These are phyloP conservation scores for Chionomys nivalis DNA, from an alignment of 2,113 vertebrate species.

Conservation along the genomic window DNA sequence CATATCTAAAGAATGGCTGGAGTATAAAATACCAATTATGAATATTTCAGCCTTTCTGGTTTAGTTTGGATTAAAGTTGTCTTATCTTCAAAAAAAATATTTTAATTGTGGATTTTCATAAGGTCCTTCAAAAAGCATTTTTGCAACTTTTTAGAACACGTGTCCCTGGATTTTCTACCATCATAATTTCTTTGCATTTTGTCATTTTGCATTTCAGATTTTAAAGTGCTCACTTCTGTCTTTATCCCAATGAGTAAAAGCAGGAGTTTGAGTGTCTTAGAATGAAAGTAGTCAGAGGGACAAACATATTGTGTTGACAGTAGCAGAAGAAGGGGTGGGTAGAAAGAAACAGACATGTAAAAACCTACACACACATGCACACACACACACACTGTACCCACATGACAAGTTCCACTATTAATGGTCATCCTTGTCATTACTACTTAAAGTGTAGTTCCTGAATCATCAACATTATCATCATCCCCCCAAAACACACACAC, in stretches of 20 bases:
- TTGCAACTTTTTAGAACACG: neutral
- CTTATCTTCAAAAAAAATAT: conserved; percentile 41
- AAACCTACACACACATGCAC: neutral
- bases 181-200: neutral
- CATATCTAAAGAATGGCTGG: conserved; percentile 42
- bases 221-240: neutral
- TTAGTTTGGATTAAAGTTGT: conserved; percentile 45
- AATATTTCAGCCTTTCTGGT: conserved; percentile 6
- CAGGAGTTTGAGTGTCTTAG: neutral
- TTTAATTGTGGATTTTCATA: conserved; percentile 4
- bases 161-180: neutral
- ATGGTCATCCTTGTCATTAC: too few species aligned
- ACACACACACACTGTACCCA: too few species aligned
- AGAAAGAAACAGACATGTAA: neutral
- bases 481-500: neutral
- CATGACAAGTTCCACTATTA: too few species aligned
- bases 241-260: neutral
- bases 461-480: neutral
- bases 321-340: neutral
- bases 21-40: conserved; percentile 15
- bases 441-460: neutral
- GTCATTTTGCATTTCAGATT: neutral
- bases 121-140: neutral
- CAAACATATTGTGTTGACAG: neutral
- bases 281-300: neutral